A percentile compares a stretch with the other conserved stretches of the same genome.
Conservation (phyloP, 53 echinoderm and acorn worm genomes). For the Hippasteria phrygiana region DNA sequence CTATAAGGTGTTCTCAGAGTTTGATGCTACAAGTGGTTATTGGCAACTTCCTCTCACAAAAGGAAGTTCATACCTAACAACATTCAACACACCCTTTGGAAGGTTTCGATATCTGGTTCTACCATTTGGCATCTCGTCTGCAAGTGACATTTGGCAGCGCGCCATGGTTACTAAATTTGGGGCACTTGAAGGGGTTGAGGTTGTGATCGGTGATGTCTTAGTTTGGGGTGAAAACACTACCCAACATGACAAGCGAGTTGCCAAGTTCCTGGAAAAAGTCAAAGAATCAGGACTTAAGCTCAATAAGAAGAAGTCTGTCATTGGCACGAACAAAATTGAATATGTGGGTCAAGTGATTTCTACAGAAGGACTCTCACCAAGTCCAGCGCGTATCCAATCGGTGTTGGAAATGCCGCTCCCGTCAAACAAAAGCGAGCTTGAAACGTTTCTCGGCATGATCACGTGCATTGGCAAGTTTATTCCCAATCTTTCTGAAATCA, state of each 20-base stretch:
- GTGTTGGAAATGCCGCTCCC: not conserved
- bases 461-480: slow-evolving; percentile 14
- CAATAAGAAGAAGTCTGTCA: too few species aligned
- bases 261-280: too few species aligned
- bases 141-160: slow-evolving; percentile 2
- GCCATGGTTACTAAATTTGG: too few species aligned
- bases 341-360: too few species aligned
- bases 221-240: too few species aligned
- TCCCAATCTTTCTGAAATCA: not conserved
- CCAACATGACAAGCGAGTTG: too few species aligned
- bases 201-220: too few species aligned
- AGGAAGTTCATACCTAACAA: slow-evolving; percentile 21
- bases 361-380: too few species aligned
- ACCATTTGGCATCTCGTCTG: not conserved
- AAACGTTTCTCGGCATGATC: slow-evolving; percentile 17
- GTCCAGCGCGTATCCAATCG: too few species aligned
- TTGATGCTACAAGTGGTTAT: slow-evolving; percentile 57
- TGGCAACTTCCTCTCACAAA: slow-evolving; percentile 40
- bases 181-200: too few species aligned
- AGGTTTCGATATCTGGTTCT: slow-evolving; percentile 22
- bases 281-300: too few species aligned
- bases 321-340: too few species aligned
- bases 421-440: not conserved
- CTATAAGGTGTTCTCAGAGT: slow-evolving; percentile 39
- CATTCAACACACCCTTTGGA: slow-evolving; percentile 52